Evolutionary conservation across 1,140 invertebrate species (phyloP), one percentile per base, ranked within the genome.

Genomic region (Drosophila baimaii): DNA sequence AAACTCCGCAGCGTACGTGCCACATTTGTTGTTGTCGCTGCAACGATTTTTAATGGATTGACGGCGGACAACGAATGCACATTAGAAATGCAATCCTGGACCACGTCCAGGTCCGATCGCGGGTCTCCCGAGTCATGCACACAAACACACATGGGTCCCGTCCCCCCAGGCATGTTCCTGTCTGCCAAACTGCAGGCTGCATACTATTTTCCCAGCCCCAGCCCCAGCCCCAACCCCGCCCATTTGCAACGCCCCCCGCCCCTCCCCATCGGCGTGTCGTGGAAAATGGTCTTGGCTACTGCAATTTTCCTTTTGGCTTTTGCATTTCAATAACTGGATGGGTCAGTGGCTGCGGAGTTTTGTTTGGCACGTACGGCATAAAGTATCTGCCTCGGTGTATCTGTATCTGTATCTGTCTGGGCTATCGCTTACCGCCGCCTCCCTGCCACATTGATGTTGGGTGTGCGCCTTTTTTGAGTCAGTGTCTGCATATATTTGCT

Each of bases 21-120:
- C 83, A 72, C 76, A 61, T 72, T 79, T 63, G 75, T 59, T 79
- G 77, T 65, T 77, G 73, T 63, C 46, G 76, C 47, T 76, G 79
- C 65, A 80, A 80, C 80, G 77, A 70, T 88, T 88, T 81, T 74
- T 83, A 89, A 89, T 88, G 77, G 84, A 89, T 88, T 89, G 84
- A 89, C 84, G 68, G 84, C 83, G 77, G 79, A 88, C 84, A 84
- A 63, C 73, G 80, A 80, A 83, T 89, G 69, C 77, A 88, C 84
- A 88, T 88, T 88, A 89, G 84, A 83, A 80, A 79, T 65, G 71
- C 73, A 76, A 66, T 66, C 73, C 61, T 55, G 70, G 47, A 44
- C 71, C 73, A 66, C 52, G 51, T 75, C 52, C 51, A 51, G 33
- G 1, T 51, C 27, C 3, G 21, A 39, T 58, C 64, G 39, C 49